phyloP scores from a whole-genome alignment of 2,888 invertebrate species.

The Macropis europaea region DNA sequence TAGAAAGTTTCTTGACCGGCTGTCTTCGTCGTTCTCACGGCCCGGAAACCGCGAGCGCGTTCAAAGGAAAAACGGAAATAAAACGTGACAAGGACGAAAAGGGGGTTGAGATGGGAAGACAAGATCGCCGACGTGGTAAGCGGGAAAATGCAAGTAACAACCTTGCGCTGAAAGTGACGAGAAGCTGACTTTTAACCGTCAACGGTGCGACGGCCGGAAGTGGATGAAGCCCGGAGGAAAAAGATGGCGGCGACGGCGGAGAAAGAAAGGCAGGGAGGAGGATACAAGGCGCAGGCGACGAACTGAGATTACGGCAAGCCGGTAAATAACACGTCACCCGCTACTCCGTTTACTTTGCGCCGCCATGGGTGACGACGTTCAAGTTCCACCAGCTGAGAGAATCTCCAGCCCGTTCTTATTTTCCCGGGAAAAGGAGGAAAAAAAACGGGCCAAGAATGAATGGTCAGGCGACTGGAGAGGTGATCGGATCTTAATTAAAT shows the following conservation, averaged over 20 bases:
- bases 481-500: conserved; percentile 50
- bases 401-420: conserved; percentile 6
- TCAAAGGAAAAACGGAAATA: conserved; percentile 17
- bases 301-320: conserved; percentile 72
- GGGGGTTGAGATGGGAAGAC: conserved; percentile 32
- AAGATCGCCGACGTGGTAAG: conserved; percentile 33
- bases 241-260: conserved; percentile 49
- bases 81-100: background rate
- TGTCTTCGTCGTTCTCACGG: too few species aligned
- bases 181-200: conserved; percentile 68
- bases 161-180: conserved; percentile 56
- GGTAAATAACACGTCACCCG: conserved; percentile 76
- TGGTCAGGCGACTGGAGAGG: background rate
- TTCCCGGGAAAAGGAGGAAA: background rate
- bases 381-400: conserved; percentile 4
- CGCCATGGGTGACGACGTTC: conserved; percentile 48
- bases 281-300: conserved; percentile 59
- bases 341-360: conserved; percentile 71
- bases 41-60: background rate
- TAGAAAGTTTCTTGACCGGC: conserved; percentile 2
- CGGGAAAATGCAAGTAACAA: conserved; percentile 42
- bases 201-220: conserved; percentile 61
- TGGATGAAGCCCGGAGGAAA: conserved; percentile 66
- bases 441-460: background rate
- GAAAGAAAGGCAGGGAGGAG: conserved; percentile 34